Conservation (phyloP, 2,113 vertebrate species). For the Cinclus mexicanus region DNA sequence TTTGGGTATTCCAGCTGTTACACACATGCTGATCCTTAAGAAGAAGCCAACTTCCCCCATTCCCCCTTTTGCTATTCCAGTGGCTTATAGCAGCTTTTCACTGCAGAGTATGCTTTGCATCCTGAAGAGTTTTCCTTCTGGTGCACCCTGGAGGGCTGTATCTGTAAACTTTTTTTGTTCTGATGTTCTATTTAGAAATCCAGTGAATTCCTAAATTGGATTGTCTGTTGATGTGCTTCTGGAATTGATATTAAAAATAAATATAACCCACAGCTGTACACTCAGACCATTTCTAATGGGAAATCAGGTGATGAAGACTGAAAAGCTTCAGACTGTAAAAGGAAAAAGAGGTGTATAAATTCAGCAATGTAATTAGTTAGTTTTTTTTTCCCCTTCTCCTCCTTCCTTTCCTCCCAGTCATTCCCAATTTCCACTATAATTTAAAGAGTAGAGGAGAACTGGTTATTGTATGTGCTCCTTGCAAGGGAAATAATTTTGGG, state of each 20-base stretch:
- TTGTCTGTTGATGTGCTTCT: constrained; percentile 3
- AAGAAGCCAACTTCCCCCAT: not conserved
- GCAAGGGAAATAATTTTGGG: not conserved
- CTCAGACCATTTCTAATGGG: not conserved
- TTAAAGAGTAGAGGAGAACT: not conserved
- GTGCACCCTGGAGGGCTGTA: not conserved
- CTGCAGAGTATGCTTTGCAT: not conserved
- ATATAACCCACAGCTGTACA: not conserved
- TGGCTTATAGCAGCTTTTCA: not conserved
- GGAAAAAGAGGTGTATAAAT: not conserved
- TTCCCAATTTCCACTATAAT: not conserved
- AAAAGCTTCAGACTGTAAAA: not conserved
- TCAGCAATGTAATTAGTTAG: not conserved
- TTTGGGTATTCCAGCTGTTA: constrained; percentile 44
- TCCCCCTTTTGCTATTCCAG: not conserved
- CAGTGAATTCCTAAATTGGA: not conserved
- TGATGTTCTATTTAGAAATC: not conserved
- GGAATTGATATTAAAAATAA: constrained; percentile 6
- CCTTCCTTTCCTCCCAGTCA: not conserved
- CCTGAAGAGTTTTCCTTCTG: constrained; percentile 10
- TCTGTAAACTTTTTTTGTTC: not conserved
- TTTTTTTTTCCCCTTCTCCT: not conserved
- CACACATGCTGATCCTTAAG: not conserved
- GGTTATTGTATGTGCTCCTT: not conserved
- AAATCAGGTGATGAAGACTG: not conserved